Base-by-base conservation (phyloP, 1,140 invertebrate species). In the Whitmania pigra region DNA sequence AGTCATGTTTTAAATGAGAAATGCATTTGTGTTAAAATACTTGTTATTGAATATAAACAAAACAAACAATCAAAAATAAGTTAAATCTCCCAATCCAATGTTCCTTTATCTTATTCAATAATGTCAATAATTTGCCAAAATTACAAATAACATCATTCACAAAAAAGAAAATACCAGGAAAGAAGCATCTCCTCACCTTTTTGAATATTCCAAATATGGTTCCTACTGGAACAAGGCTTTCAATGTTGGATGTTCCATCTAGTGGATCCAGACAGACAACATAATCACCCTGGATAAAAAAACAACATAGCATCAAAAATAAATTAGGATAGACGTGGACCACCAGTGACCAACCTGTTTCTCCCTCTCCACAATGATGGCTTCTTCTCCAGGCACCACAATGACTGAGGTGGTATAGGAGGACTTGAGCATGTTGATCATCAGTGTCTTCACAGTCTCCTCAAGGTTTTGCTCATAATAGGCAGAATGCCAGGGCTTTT, bases 191-290 rank as follows among this genome's bases (percentile, higher is more conserved):
- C 6, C 6, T 49, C 9, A 68, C 67, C 67, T 68, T 90, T 36
- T 40, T 68, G 80, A 90, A 97, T 76, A 99, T 94, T 17, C 88
- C 87, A 81, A 99, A 99, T 77, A 99, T 99, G 2, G 94, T 97
- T 40, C 97, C 96, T 73, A 99, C 95, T 0, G 95, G 97, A 0
- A 96, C 94, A 2, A 99, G 85, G 79, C 96, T 99, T 79, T 99
- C 96, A 77, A 99, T 99, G 79, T 99, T 99, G 0, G 95, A 99
- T 0, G 94, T 98, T 7, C 96, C 96, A 83, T 99, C 97, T 63
- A 99, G 83, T 0, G 97, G 97, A 84, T 99, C 97, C 83, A 99
- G 99, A 76, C 91, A 94, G 0, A 99, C 94, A 72, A 99, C 89
- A 79, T 99, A 99, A 84, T 98, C 99, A 36, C 95, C 81, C 81